Evolutionary conservation across 2,797 vertebrate species (phyloP), one percentile per base, ranked within the genome.

Genomic region (Cuniculus paca): DNA sequence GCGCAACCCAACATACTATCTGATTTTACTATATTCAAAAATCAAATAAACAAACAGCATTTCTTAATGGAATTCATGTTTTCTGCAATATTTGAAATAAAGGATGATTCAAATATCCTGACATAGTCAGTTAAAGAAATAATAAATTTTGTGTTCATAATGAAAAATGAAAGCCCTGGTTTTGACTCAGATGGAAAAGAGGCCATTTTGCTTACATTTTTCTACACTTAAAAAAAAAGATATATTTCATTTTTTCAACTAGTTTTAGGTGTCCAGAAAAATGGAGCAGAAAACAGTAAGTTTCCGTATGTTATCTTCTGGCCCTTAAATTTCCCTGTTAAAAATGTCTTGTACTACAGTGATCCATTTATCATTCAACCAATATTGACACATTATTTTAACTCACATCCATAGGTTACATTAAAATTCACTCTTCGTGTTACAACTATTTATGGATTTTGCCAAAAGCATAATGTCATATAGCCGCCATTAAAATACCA

Each of bases 1-100:
- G 97, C 56, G 85, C 52, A 95, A 58, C n/a, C 82, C 97, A 95
- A 63, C 74, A 95, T 74, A 48, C 24, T 8, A 90, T 96, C 98
- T 94, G 22, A 92, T 81, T 98, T 97, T 84, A 89, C 42, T 96
- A 48, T 92, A 82, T 85, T 98, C 98, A 97, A 97, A 97, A 97
- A 91, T 50, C 78, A 81, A 94, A 87, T 89, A 96, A 96, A 89
- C 48, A 96, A 95, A 85, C 31, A 95, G 0, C 28, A 50, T 84
- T 95, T 95, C 61, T 97, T 65, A 97, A 94, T 31, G 65, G 5
- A 58, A 89, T 85, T 84, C 17, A 26, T 56, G 48, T 75, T 95
- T 97, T 83, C 60, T 94, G 34, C 68, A 93, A 17, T n/a, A 28
- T 84, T 58, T 48, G 36, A 85, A 97, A 90, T 83, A 52, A 95